phyloP scores from a whole-genome alignment of 2,888 invertebrate genomes.

The Muschampia plurimacula region DNA sequence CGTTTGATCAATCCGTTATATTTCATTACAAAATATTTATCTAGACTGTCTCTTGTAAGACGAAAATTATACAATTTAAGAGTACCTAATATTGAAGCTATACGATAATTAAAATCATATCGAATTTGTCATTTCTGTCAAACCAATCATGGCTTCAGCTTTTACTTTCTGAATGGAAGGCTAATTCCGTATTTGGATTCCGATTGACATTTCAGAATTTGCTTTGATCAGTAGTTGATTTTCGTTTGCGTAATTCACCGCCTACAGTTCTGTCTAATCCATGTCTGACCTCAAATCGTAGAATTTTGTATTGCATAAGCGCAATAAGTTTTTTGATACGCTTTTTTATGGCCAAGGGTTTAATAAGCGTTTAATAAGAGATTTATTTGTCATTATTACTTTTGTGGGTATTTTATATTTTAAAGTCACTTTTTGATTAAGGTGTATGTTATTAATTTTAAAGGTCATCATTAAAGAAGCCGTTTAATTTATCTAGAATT shows the following conservation, averaged over 20 bases:
- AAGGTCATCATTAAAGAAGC: neutral
- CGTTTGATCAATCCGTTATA: too few species aligned
- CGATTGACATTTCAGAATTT: slow-evolving; percentile 26
- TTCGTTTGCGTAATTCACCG: slow-evolving; percentile 10
- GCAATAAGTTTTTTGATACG: neutral
- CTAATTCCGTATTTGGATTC: slow-evolving; percentile 9
- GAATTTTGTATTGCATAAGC: slow-evolving; percentile 22
- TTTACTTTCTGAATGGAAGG: slow-evolving; percentile 4
- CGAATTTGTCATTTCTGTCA: neutral
- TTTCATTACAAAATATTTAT: too few species aligned
- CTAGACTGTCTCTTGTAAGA: too few species aligned
- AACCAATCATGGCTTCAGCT: neutral
- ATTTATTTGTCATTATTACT: neutral
- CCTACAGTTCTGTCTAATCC: slow-evolving; percentile 27
- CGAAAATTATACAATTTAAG: too few species aligned
- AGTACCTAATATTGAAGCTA: neutral
- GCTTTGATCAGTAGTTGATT: slow-evolving; percentile 25
- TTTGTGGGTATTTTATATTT: neutral
- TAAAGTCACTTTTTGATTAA: neutral
- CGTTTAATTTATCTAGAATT: neutral
- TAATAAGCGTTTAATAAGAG: neutral
- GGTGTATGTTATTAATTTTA: neutral
- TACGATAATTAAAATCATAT: neutral
- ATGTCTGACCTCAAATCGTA: slow-evolving; percentile 24
- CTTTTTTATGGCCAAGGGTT: slow-evolving; percentile 5